Conservation (phyloP, 2,113 vertebrate genomes). For the Gopherus flavomarginatus region DNA sequence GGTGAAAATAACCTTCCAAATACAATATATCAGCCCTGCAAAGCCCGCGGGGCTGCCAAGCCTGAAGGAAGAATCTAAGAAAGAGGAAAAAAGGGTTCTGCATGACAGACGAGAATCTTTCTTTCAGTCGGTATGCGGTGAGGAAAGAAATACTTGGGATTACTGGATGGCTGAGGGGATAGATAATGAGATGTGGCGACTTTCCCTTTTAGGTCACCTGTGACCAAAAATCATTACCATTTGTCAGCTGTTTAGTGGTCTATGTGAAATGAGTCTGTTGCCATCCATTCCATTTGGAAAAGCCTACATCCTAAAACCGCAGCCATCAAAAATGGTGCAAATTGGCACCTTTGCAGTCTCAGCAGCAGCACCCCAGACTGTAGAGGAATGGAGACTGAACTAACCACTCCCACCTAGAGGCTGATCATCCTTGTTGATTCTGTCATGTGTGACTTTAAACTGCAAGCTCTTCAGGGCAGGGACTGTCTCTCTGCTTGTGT, state of each 20-base stretch:
- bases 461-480: background rate
- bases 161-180: constrained; percentile 14
- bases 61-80: constrained; percentile 31
- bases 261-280: constrained; percentile 27
- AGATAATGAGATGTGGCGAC: background rate
- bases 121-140: background rate
- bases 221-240: constrained; percentile 51
- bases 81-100: background rate
- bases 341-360: background rate
- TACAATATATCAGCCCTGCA: background rate
- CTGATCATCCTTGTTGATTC: background rate
- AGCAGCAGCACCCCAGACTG: background rate
- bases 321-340: background rate
- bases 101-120: background rate
- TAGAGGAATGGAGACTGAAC: background rate
- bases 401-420: background rate
- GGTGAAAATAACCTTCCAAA: constrained; percentile 40
- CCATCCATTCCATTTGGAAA: background rate
- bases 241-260: constrained; percentile 33
- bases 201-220: constrained; percentile 49
- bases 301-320: background rate
- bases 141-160: constrained; percentile 27
- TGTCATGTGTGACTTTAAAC: background rate
- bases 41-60: constrained; percentile 27
- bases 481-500: background rate